These are phyloP conservation scores for Epistrophe eligans DNA, from an alignment of 2,888 invertebrate genomes.

Conservation along the genomic window DNA sequence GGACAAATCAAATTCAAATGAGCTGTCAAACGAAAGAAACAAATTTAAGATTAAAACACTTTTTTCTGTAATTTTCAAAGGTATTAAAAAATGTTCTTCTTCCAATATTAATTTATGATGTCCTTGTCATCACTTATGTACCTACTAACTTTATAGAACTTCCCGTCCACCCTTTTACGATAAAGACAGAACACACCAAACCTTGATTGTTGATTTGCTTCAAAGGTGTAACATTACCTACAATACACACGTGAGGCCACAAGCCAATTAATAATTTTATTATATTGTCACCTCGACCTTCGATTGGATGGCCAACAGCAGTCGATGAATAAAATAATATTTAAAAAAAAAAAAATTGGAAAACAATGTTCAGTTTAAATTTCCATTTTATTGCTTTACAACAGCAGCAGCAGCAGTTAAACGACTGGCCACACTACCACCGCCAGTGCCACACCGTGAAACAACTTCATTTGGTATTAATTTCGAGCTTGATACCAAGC, in stretches of 20 bases:
- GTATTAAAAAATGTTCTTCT: background rate
- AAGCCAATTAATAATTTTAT: slow-evolving; percentile 73
- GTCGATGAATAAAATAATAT: slow-evolving; percentile 47
- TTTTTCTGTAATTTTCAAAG: too few relatives aligned
- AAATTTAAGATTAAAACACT: too few relatives aligned
- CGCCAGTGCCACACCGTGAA: slow-evolving; percentile 18
- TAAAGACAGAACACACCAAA: slow-evolving; percentile 1
- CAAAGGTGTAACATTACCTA: slow-evolving; percentile 58
- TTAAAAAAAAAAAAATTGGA: slow-evolving; percentile 43
- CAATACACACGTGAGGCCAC: slow-evolving; percentile 56
- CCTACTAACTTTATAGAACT: background rate
- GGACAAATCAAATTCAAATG: too few relatives aligned
- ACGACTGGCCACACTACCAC: slow-evolving; percentile 3
- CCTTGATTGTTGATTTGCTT: slow-evolving; percentile 33
- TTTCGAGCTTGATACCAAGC: slow-evolving; percentile 58
- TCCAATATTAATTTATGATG: slow-evolving; percentile 7
- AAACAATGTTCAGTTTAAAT: slow-evolving; percentile 65
- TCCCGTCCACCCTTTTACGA: slow-evolving; percentile 22
- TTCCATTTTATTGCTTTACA: slow-evolving; percentile 54
- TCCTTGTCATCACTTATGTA: background rate
- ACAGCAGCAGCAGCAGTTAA: background rate
- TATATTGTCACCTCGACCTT: slow-evolving; percentile 74
- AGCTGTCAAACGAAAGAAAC: too few relatives aligned
- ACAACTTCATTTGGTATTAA: slow-evolving; percentile 63
- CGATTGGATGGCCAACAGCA: slow-evolving; percentile 64